Evolutionary conservation across 30 jellyfish, hydroid and myxozoan genomes (phyloP), one percentile per base, ranked within the genome.

Genomic region (Turritopsis dohrnii): DNA sequence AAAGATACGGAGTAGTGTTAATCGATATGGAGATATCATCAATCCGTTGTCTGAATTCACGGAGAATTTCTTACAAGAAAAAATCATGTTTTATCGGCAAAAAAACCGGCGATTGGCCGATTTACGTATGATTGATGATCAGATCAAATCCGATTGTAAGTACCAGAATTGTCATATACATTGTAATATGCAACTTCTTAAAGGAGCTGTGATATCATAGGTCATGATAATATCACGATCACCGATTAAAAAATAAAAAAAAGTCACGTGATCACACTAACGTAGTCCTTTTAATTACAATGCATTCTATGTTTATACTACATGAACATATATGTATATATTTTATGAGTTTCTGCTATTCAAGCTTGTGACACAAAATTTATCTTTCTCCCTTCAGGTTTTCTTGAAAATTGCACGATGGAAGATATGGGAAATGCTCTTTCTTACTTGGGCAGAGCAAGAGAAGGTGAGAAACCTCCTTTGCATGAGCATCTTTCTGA

Each of bases 111-210:
- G 92, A 54, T 79, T 90, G 81, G 97, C 97, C 7, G 89, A 88
- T 23, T 74, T 90, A 26, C 54, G 97, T 26, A 90, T 86, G 83
- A 90, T 90, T 74, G 97, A 90, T 74, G 97, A 90, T 65, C 97
- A 90, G 74, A 90, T 90, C 84, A 90, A 90, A 29, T 85, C 93
- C 19, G 95, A 90, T 60, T 90, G 97, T 90, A 54, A 90, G 97
- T n/a, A n/a, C n/a, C n/a, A n/a, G n/a, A n/a, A n/a, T n/a, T 79
- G 71, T 52, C 65, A 24, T 83, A 18, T 1, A 13, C 7, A 52
- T 75, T 54, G 18, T 16, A 18, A 54, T 54, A 21, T 18, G 72
- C 18, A 21, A 16, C 72, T 16, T 54, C 72, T 54, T 18, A 54
- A 16, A 54, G 19, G 29, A n/a, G n/a, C n/a, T n/a, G n/a, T 54